Percentiles rank a stretch among this genome's conserved stretches.
These are phyloP conservation scores for Haliclona indistincta DNA, from an alignment of 37 sponge, comb jelly and placozoan genomes.

Conservation along the genomic window DNA sequence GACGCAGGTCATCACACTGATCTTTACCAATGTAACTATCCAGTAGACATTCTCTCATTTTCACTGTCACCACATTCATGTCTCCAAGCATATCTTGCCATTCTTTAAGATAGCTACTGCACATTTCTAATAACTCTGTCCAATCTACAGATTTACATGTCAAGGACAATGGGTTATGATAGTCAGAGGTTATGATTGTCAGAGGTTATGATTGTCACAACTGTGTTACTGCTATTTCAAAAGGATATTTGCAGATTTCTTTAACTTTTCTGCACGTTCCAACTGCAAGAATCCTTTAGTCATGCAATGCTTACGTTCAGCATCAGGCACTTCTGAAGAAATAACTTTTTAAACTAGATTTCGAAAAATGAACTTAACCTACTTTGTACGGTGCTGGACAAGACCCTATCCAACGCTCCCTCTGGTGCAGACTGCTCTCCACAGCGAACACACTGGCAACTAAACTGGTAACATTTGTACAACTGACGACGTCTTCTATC, in stretches of 20 bases:
- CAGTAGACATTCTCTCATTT: slow-evolving; percentile 26
- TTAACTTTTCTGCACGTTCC: slow-evolving; percentile 5
- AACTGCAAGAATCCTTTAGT: background rate
- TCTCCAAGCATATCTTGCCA: background rate
- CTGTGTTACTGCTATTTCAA: background rate
- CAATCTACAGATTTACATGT: slow-evolving; percentile 4
- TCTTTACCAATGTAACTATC: slow-evolving; percentile 39
- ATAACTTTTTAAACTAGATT: background rate
- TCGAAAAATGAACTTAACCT: background rate
- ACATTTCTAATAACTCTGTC: background rate
- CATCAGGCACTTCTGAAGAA: background rate
- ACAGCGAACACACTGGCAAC: slow-evolving; percentile 55
- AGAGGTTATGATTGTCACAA: no score
- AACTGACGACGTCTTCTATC: slow-evolving; percentile 29
- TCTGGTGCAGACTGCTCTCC: background rate
- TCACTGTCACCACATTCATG: slow-evolving; percentile 13
- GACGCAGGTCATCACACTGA: background rate
- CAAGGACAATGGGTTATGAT: background rate
- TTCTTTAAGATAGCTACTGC: background rate
- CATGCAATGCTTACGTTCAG: background rate
- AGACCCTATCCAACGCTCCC: background rate
- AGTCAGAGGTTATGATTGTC: no score
- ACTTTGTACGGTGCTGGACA: background rate
- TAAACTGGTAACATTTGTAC: slow-evolving; percentile 37
- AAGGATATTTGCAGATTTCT: slow-evolving; percentile 21